Evolutionary conservation across 2,113 vertebrate species (phyloP).

Genomic region (Felis chaus): DNA sequence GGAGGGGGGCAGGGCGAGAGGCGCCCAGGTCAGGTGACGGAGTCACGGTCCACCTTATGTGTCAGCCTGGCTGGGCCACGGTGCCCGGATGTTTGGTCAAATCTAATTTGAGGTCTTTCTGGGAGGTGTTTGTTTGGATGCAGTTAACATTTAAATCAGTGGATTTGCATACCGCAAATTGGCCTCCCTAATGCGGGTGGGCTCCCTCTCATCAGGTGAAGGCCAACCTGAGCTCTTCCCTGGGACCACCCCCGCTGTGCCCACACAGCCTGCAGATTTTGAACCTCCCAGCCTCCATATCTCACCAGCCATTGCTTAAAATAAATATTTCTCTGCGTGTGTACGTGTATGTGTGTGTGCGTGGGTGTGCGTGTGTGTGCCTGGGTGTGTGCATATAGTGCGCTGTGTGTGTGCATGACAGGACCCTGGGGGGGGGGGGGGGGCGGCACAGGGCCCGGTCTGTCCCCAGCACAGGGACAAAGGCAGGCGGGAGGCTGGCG

Average conservation of each 20-base stretch:
- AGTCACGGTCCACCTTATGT: rapidly evolving
- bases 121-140: neutral
- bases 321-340: neutral
- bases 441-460: rapidly evolving
- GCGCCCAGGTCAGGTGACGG: rapidly evolving
- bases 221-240: rapidly evolving
- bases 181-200: neutral
- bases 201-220: neutral
- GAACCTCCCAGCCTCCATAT: neutral
- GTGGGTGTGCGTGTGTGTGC: too few relatives aligned
- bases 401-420: too few relatives aligned
- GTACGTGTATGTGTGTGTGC: neutral
- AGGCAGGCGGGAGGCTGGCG: neutral
- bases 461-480: rapidly evolving
- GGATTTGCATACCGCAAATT: neutral
- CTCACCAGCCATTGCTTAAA: neutral
- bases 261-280: neutral
- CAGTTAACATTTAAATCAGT: too few relatives aligned
- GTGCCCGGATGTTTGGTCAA: neutral
- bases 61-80: too few relatives aligned
- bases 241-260: neutral
- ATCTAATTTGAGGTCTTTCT: neutral
- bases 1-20: rapidly evolving
- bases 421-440: rapidly evolving
- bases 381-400: too few relatives aligned